A percentile compares a stretch with the other conserved stretches of the same genome.
Conservation (phyloP, 2,797 vertebrate genomes). For the Phataginus tetradactyla region DNA sequence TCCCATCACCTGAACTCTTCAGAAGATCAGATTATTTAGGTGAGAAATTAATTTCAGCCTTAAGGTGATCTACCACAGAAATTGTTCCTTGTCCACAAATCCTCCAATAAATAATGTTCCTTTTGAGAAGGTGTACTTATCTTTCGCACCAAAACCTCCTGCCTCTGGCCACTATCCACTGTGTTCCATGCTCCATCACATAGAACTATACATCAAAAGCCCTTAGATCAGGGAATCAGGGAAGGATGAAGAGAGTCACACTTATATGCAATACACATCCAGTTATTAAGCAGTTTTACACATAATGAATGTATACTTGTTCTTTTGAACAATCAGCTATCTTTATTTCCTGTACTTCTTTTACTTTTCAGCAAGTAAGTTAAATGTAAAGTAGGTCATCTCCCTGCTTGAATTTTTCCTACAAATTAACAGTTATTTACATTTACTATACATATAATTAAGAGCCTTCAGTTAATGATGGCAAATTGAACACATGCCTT, state of each 20-base stretch:
- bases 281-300: neutral
- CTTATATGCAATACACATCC: neutral
- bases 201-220: neutral
- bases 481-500: constrained; percentile 1
- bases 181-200: neutral
- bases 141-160: neutral
- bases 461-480: neutral
- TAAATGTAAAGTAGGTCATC: neutral
- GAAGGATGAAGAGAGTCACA: constrained; percentile 6
- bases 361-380: neutral
- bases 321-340: neutral
- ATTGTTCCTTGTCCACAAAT: constrained; percentile 17
- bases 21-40: constrained; percentile 85
- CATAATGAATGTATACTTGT: neutral
- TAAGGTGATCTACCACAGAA: neutral
- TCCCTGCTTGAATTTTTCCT: constrained; percentile 27
- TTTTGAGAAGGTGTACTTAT: constrained; percentile 23
- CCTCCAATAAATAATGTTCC: neutral
- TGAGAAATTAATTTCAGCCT: constrained; percentile 76
- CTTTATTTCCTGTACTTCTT: neutral
- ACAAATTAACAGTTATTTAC: neutral
- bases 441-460: neutral
- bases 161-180: neutral
- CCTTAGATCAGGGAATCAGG: neutral
- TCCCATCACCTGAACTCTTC: constrained; percentile 91